Evolutionary conservation across 2,888 invertebrate species (phyloP), one percentile per base, ranked within the genome.

Genomic region (Watsonalla binaria): DNA sequence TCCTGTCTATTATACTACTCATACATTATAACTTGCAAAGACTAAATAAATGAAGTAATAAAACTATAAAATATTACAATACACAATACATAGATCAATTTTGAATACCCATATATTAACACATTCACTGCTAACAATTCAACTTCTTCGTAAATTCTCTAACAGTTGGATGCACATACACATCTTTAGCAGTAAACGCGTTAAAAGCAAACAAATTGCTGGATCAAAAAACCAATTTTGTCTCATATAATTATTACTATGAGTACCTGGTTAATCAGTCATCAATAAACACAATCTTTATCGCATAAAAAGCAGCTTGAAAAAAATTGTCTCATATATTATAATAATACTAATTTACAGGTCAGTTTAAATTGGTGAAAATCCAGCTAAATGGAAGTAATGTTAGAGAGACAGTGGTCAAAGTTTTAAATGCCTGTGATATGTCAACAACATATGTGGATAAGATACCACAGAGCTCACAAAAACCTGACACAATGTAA

Each of bases 401-500:
- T 83, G 86, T 97, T 50, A 92, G 94, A 56, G 94, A 95, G 68
- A 93, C 95, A 6, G 94, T 98, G 45, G 91, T 95, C 7, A 94
- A 93, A 75, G 84, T 98, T 61, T 88, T 98, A 57, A 93, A 94
- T 76, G 93, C 95, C 37, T 97, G 97, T 84, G 93, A 96, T 77
- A 92, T 98, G 59, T 93, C 97, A 6, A 96, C 97, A n/a, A 95
- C 95, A 47, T 97, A 96, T 85, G 92, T 98, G 6, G 96, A 97
- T 77, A 95, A 93, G 80, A 93, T 96, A 72, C 90, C 92, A 47
- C 81, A 80, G 56, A 81, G 70, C 68, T 66, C 64, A 57, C 76
- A 59, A 59, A 74, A 68, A 63, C 57, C 58, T 45, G 72, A 74
- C 54, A 72, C 72, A 55, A 80, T 76, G 89, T 89, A 72, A 69